These are phyloP conservation scores for Notothenia coriiceps DNA, from an alignment of 2,113 vertebrate genomes.

Conservation along the genomic window DNA sequence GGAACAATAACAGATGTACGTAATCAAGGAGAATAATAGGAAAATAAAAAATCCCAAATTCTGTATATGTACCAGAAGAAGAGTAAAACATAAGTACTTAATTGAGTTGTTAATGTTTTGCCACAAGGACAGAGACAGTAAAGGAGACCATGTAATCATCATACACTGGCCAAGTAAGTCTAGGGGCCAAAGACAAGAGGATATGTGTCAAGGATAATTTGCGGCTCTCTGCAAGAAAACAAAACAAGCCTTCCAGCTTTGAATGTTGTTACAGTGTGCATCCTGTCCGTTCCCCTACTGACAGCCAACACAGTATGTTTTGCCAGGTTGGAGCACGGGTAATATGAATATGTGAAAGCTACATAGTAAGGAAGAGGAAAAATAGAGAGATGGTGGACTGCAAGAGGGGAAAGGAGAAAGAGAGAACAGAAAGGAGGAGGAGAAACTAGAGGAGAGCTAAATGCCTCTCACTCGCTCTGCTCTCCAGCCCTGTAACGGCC, in stretches of 20 bases:
- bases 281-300: constrained; percentile 88
- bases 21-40: constrained; percentile 66
- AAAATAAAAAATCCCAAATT: constrained; percentile 48
- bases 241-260: constrained; percentile 95
- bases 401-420: constrained; percentile 59
- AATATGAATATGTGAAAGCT: constrained; percentile 53
- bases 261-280: constrained; percentile 86
- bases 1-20: constrained; percentile 61
- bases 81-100: constrained; percentile 46
- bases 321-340: constrained; percentile 64
- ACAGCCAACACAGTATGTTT: constrained; percentile 56
- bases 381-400: constrained; percentile 61
- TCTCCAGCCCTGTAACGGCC: constrained; percentile 95
- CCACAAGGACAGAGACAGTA: constrained; percentile 82
- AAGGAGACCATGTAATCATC: constrained; percentile 76
- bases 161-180: constrained; percentile 77
- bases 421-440: constrained; percentile 66
- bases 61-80: constrained; percentile 36
- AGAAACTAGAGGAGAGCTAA: constrained; percentile 79
- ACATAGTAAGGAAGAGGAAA: constrained; percentile 54
- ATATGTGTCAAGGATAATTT: constrained; percentile 98
- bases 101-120: constrained; percentile 60
- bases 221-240: constrained; percentile 93
- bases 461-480: constrained; percentile 93
- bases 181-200: constrained; percentile 86